phyloP scores from a whole-genome alignment of 1,140 invertebrate species.

The Hetaerina americana region DNA sequence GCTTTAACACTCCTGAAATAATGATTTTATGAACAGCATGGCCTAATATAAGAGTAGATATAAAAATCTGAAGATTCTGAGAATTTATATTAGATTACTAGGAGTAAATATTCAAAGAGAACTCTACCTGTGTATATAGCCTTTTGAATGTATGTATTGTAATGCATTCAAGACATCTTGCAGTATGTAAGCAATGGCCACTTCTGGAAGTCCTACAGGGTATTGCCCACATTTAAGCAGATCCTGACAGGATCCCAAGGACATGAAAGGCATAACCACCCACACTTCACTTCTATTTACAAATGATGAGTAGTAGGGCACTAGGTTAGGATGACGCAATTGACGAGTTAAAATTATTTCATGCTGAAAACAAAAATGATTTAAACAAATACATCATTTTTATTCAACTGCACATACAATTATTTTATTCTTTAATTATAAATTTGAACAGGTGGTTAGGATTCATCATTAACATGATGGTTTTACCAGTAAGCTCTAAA shows the following conservation, averaged over 20 bases:
- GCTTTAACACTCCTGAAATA: constrained; percentile 59
- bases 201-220: constrained; percentile 63
- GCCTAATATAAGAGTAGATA: no score
- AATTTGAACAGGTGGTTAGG: no score
- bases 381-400: no score
- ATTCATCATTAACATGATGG: no score
- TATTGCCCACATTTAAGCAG: constrained; percentile 60
- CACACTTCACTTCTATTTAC: constrained; percentile 58
- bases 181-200: constrained; percentile 63
- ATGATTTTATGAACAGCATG: constrained; percentile 13
- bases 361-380: constrained; percentile 39
- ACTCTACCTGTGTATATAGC: constrained; percentile 68
- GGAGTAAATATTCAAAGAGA: no score
- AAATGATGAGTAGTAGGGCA: constrained; percentile 59
- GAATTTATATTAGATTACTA: neutral
- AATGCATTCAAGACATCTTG: constrained; percentile 63
- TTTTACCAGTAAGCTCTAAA: no score
- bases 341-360: constrained; percentile 57
- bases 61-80: neutral
- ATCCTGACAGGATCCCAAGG: constrained; percentile 65
- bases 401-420: no score
- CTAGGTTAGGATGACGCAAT: constrained; percentile 63
- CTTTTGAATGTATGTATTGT: constrained; percentile 70
- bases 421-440: no score
- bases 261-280: constrained; percentile 65